phyloP scores from a whole-genome alignment of 2,888 invertebrate species.

The Archips xylosteana region DNA sequence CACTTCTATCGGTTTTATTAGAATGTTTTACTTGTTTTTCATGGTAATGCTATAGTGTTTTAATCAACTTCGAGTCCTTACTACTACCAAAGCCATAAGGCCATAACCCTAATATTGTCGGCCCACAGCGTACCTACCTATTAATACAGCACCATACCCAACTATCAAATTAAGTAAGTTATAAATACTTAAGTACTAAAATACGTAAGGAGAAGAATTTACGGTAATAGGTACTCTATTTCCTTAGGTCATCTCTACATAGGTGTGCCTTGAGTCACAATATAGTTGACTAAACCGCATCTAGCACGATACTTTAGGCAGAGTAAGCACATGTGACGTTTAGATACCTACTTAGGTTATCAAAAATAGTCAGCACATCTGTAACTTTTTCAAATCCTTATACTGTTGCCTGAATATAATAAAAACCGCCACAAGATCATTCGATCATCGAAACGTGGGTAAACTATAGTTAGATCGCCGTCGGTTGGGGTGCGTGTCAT shows the following conservation, averaged over 20 bases:
- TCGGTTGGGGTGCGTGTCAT: constrained; percentile 60
- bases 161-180: not conserved
- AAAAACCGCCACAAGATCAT: constrained; percentile 1
- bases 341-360: not conserved
- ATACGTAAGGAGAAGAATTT: not conserved
- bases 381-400: not conserved
- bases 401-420: constrained; percentile 1
- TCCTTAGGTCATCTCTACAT: too few relatives aligned
- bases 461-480: constrained; percentile 46
- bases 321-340: too few relatives aligned
- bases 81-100: not conserved
- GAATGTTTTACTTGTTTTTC: constrained; percentile 74
- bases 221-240: too few relatives aligned
- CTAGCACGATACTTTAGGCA: too few relatives aligned
- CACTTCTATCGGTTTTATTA: constrained; percentile 81
- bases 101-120: constrained; percentile 37
- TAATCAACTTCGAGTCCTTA: constrained; percentile 44
- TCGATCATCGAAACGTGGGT: constrained; percentile 17
- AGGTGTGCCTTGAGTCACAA: too few relatives aligned
- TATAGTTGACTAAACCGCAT: too few relatives aligned
- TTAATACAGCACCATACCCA: too few relatives aligned
- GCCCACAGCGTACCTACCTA: not conserved
- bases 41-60: constrained; percentile 54
- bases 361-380: not conserved
- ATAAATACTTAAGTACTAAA: not conserved